phyloP scores from a whole-genome alignment of 2,888 invertebrate genomes.

The Drosophila quinaria region DNA sequence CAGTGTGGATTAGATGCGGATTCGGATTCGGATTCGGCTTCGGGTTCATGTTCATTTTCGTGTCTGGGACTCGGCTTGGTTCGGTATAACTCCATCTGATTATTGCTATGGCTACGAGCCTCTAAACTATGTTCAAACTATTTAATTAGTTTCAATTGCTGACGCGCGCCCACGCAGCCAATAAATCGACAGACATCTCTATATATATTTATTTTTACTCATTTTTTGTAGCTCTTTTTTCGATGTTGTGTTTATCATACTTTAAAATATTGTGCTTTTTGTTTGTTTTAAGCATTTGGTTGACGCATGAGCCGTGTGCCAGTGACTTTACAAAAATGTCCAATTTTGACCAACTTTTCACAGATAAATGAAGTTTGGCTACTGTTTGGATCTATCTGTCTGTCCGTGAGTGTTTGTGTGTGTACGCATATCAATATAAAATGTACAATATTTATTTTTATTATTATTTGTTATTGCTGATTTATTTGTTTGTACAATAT shows the following conservation, averaged over 20 bases:
- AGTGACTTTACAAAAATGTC: slow-evolving; percentile 69
- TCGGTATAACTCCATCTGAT: slow-evolving; percentile 9
- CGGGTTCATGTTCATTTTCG: not conserved
- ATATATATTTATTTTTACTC: slow-evolving; percentile 55
- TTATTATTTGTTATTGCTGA: slow-evolving; percentile 76
- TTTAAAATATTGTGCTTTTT: slow-evolving; percentile 71
- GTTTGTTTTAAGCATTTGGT: slow-evolving; percentile 57
- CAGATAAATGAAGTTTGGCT: slow-evolving; percentile 59
- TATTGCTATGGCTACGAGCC: slow-evolving; percentile 19
- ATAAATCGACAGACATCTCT: slow-evolving; percentile 42
- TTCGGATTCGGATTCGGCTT: not conserved
- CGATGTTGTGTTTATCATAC: slow-evolving; percentile 63
- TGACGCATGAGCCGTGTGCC: slow-evolving; percentile 73
- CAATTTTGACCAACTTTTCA: slow-evolving; percentile 72
- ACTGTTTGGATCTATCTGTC: slow-evolving; percentile 17
- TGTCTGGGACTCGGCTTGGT: not conserved
- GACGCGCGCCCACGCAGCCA: slow-evolving; percentile 45
- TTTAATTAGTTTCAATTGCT: slow-evolving; percentile 72
- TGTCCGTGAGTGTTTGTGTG: slow-evolving; percentile 6
- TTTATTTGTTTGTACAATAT: slow-evolving; percentile 80
- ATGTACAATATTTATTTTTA: slow-evolving; percentile 76
- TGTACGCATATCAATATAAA: slow-evolving; percentile 53
- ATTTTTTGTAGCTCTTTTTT: slow-evolving; percentile 23
- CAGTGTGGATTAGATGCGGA: slow-evolving; percentile 8
- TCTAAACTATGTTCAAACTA: slow-evolving; percentile 60